Evolutionary conservation across 1,140 invertebrate species (phyloP), one percentile per base, ranked within the genome.

Genomic region (Spodoptera litura): DNA sequence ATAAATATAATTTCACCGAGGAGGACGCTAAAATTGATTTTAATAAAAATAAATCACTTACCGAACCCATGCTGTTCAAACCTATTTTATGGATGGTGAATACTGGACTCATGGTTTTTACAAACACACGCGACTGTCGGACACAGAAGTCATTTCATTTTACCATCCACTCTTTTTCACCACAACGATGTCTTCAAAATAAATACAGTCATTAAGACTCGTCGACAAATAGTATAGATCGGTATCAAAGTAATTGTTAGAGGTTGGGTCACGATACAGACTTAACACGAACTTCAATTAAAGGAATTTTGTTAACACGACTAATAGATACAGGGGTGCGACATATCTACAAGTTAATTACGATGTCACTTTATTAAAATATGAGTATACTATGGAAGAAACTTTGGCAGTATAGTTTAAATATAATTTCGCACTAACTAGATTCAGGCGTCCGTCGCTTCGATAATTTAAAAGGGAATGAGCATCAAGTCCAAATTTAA

Each of bases 181-280:
- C 81, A 77, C 83, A 86, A 83, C 38, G 64, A 62, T 78, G 78
- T 83, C 81, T 83, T 83, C 85, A 83, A 87, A 85, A 84, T 80
- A 86, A 91, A 88, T 86, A 78, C 81, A 87, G 85, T 84, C 87
- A 89, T 91, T 91, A 89, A 79, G 84, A 84, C 76, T 79, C 77
- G 81, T 88, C 84, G 84, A 82, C 80, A 88, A 88, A 89, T 81
- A 84, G 80, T 81, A 86, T 77, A 89, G 89, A 92, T 92, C 87
- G 61, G 81, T 91, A 91, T 91, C 90, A 80, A 81, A 84, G 83
- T 89, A 89, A 92, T 92, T 88, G 87, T 85, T 83, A 85, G 81
- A 81, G 81, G 85, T 80, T 81, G 80, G 79, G 87, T 87, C 89
- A 92, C 89, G 88, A 91, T 81, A 87, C 78, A 82, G 78, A 78